phyloP scores from a whole-genome alignment of 2,113 vertebrate genomes.

The Noturus placidus region DNA sequence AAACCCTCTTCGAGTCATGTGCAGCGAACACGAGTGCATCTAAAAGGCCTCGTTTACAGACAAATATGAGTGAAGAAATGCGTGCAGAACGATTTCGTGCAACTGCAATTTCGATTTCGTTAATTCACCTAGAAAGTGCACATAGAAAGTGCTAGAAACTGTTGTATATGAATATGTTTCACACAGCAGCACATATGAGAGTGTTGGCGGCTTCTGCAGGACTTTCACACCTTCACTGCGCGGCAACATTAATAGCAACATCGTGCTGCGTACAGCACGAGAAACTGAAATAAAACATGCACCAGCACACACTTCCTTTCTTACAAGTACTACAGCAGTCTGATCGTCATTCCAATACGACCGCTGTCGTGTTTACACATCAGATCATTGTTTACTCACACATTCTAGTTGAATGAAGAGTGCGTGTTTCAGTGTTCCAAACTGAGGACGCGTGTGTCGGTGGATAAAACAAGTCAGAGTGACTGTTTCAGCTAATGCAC shows the following conservation, averaged over 20 bases:
- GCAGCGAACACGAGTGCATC: no score
- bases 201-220: neutral
- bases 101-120: no score
- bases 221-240: neutral
- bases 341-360: neutral
- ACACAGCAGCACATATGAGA: neutral
- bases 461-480: neutral
- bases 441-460: neutral
- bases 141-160: neutral
- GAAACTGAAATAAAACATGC: neutral
- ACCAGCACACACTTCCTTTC: neutral
- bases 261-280: neutral
- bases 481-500: neutral
- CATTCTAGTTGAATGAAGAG: neutral
- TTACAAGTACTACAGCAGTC: neutral
- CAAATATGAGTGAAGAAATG: no score
- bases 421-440: neutral
- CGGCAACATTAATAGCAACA: neutral
- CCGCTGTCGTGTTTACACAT: neutral
- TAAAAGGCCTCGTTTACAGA: no score
- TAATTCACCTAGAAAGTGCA: neutral
- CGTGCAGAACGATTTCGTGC: no score
- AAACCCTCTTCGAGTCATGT: no score
- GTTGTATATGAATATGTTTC: neutral
- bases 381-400: neutral